Percentiles rank a stretch among this genome's conserved stretches.
These are phyloP conservation scores for Mythimna pallens DNA, from an alignment of 2,888 invertebrate species.

Conservation along the genomic window DNA sequence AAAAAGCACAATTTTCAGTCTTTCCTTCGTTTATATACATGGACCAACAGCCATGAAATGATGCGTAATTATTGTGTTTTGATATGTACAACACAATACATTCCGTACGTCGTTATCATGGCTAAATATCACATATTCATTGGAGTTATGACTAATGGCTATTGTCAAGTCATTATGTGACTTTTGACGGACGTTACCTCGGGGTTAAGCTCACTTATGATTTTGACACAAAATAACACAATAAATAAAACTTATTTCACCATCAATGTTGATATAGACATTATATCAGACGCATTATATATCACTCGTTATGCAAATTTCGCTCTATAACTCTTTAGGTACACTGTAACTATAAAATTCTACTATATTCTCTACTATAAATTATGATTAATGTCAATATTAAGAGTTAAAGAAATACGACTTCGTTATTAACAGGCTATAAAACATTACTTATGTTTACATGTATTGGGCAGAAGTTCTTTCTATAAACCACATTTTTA, in stretches of 20 bases:
- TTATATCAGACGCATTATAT: constrained; percentile 47
- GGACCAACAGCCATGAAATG: constrained; percentile 73
- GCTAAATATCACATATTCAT: constrained; percentile 77
- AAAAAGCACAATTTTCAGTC: constrained; percentile 80
- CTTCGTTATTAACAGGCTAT: constrained; percentile 43
- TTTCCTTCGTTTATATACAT: constrained; percentile 87
- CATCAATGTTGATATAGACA: constrained; percentile 32
- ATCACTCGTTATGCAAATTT: constrained; percentile 49
- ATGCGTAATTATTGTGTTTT: constrained; percentile 60
- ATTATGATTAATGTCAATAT: constrained; percentile 60
- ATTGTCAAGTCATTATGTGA: constrained; percentile 68
- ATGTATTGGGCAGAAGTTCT: constrained; percentile 48
- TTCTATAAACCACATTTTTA: constrained; percentile 53
- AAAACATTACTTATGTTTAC: constrained; percentile 48
- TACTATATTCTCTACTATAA: constrained; percentile 62
- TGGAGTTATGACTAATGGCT: constrained; percentile 74
- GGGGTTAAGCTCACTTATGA: constrained; percentile 61
- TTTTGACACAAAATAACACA: constrained; percentile 60
- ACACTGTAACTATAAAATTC: constrained; percentile 58
- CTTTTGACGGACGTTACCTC: constrained; percentile 71
- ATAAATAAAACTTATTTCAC: constrained; percentile 54
- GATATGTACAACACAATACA: constrained; percentile 68
- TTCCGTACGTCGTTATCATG: constrained; percentile 64
- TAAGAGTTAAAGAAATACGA: constrained; percentile 59
- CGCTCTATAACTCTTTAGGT: constrained; percentile 57